These are phyloP conservation scores for Choreutis nemorana DNA, from an alignment of 2,888 invertebrate species.

Conservation along the genomic window DNA sequence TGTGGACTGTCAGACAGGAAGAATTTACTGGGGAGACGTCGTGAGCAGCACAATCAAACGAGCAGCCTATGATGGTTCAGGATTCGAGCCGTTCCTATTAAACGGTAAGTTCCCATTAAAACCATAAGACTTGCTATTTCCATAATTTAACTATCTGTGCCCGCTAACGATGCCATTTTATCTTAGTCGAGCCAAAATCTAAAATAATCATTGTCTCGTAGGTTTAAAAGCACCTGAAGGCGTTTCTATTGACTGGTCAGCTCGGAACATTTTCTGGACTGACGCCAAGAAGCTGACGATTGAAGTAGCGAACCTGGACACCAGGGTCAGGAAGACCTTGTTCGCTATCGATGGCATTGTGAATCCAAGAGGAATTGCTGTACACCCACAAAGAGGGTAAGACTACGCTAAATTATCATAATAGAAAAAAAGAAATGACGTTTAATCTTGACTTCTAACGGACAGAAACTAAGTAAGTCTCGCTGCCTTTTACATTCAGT, in stretches of 20 bases:
- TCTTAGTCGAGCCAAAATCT: neutral
- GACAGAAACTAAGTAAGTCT: no score
- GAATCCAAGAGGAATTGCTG: constrained; percentile 95
- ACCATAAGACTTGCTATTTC: constrained; percentile 1
- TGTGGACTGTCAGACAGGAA: constrained; percentile 87
- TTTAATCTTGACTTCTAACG: no score
- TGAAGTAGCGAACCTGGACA: constrained; percentile 87
- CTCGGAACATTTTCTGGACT: constrained; percentile 95
- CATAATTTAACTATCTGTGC: no score
- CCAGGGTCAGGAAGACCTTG: constrained; percentile 77
- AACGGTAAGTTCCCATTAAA: constrained; percentile 23
- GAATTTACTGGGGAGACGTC: constrained; percentile 94
- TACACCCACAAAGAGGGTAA: constrained; percentile 89
- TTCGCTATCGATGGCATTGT: constrained; percentile 75
- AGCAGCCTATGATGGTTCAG: constrained; percentile 79
- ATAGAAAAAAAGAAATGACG: no score
- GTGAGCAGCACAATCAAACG: constrained; percentile 78
- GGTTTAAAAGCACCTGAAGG: constrained; percentile 92
- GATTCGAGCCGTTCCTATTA: constrained; percentile 64
- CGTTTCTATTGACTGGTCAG: constrained; percentile 90
- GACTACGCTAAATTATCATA: constrained; percentile 10
- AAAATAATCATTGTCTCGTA: no score
- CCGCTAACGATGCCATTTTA: no score
- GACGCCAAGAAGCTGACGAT: constrained; percentile 90
- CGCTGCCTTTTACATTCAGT: no score